Base-by-base conservation (phyloP, 2,888 invertebrate genomes). In the Epinotia ramella region DNA sequence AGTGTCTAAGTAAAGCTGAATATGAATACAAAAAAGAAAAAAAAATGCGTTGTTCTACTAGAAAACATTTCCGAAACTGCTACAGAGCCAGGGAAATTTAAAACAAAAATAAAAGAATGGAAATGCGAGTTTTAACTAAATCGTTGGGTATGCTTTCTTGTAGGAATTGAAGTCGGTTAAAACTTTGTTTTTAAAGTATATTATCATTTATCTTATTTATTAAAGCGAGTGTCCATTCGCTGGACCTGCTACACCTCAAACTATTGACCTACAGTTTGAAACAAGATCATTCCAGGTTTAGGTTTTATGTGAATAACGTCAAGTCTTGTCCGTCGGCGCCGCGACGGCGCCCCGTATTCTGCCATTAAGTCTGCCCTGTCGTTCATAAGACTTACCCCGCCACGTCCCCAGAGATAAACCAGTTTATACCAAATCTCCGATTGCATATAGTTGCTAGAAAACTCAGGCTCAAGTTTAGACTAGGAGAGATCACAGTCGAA, bases 301-400 rank as follows among this genome's bases (percentile, higher is more conserved):
- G 1, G 9, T 40, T 9, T 7, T 40, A 40, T 9, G 40, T 40
- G 9, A 46, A 64, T 16, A 9, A 46, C 12, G 24, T 46, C 16
- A 46, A 20, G 66, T 66, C 53, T 66, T 49, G 24, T 57, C 57
- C 24, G 46, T 44, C n/a, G 59, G 69, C 69, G 69, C 24, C 69
- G 59, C 24, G 69, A 46, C 59, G 69, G 69, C 69, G 69, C 69
- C 60, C 6, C 60, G 46, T 69, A 69, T 60, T 69, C 46, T 12
- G 24, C 69, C 59, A 60, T 60, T 46, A 69, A 46, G 6, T 11
- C 28, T 18, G 20, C 59, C 24, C 59, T 60, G 11, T 24, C 44
- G 56, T 49, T n/a, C 53, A 53, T 0, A n/a, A 57, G 12, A 1
- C 11, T 57, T 12, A 18, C 6, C 20, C 11, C 2, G 5, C 53